Evolutionary conservation across 64 coral and sea anemone genomes (phyloP).

Genomic region (Porites australiensis): DNA sequence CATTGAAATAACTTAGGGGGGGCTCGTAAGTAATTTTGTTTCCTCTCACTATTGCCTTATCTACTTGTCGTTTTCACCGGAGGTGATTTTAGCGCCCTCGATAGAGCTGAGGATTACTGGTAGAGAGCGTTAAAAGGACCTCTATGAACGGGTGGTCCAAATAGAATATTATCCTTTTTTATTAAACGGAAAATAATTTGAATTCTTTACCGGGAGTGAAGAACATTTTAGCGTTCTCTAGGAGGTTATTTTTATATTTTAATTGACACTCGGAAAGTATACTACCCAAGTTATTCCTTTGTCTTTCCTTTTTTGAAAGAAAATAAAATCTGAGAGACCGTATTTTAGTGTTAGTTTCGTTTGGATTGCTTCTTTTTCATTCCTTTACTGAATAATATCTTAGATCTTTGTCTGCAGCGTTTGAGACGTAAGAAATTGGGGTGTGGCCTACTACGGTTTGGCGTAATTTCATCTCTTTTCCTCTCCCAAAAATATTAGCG

Average conservation of each 20-base stretch:
- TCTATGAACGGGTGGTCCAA: constrained; percentile 1
- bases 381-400: too few species aligned
- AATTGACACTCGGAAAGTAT: too few species aligned
- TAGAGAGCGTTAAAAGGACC: not conserved
- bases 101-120: too few species aligned
- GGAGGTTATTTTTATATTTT: not conserved
- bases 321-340: too few species aligned
- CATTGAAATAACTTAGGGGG: not conserved
- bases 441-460: not conserved
- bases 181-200: constrained; percentile 5
- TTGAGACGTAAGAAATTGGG: not conserved
- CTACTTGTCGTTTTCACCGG: not conserved
- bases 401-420: too few species aligned
- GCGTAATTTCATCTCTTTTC: not conserved
- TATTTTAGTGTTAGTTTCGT: too few species aligned
- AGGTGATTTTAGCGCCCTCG: not conserved
- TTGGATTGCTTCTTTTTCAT: too few species aligned
- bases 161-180: not conserved
- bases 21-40: not conserved
- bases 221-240: not conserved
- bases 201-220: not conserved
- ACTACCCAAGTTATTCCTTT: too few species aligned
- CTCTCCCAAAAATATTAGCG: not conserved
- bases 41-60: not conserved
- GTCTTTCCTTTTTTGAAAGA: too few species aligned